phyloP scores from a whole-genome alignment of 2,797 vertebrate species.

The Nasua narica region DNA sequence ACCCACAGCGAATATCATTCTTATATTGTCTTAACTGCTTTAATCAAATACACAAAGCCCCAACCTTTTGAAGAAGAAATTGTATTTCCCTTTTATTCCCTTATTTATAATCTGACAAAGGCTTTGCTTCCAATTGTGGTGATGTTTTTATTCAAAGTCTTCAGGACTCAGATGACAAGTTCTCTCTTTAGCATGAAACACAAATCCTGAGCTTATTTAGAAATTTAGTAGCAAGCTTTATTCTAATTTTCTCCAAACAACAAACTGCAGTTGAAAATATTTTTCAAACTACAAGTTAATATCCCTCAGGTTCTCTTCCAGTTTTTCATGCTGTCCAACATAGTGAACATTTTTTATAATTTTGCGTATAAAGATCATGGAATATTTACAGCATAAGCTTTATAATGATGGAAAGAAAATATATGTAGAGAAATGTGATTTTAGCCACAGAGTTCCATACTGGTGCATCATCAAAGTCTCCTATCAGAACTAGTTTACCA shows the following conservation, averaged over 20 bases:
- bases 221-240: constrained; percentile 10
- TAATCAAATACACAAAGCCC: neutral
- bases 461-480: neutral
- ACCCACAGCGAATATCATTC: neutral
- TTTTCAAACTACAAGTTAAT: constrained; percentile 23
- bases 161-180: neutral
- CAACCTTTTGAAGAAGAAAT: neutral
- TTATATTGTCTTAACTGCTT: neutral
- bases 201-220: constrained; percentile 47
- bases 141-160: neutral
- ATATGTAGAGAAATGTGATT: neutral
- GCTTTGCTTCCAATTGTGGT: neutral
- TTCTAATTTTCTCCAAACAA: constrained; percentile 12
- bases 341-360: constrained; percentile 24
- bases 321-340: neutral
- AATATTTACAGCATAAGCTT: neutral
- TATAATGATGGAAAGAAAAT: neutral
- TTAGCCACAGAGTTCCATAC: neutral
- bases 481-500: neutral
- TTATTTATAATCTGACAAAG: neutral
- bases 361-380: neutral
- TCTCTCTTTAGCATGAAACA: constrained; percentile 13
- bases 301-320: neutral
- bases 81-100: neutral
- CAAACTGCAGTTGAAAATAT: constrained; percentile 5